These are phyloP conservation scores for Crocidura indochinensis DNA, from an alignment of 2,797 vertebrate genomes.

Conservation along the genomic window DNA sequence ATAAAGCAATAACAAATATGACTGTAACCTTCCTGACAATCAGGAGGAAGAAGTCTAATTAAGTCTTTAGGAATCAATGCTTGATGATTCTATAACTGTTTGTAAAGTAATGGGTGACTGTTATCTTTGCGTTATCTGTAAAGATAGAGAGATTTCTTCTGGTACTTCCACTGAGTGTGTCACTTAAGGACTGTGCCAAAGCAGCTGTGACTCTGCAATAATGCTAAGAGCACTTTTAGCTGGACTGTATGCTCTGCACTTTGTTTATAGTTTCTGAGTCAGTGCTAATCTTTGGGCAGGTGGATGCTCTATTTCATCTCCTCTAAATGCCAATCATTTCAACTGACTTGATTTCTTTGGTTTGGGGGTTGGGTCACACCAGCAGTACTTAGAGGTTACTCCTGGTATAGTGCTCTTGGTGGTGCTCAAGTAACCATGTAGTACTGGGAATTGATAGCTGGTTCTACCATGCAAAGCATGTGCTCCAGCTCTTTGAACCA, in stretches of 20 bases:
- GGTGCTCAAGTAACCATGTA: too few species aligned
- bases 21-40: conserved; percentile 5
- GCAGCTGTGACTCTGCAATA: neutral
- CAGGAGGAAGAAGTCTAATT: neutral
- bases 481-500: too few species aligned
- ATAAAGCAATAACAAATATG: neutral
- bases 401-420: too few species aligned
- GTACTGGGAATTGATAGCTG: too few species aligned
- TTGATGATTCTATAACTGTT: neutral
- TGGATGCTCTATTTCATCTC: neutral
- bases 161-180: neutral
- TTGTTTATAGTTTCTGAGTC: neutral
- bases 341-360: neutral
- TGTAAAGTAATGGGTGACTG: neutral
- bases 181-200: neutral
- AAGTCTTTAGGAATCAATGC: neutral
- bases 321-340: conserved; percentile 10
- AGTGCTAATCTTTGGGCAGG: neutral
- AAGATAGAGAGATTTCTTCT: neutral
- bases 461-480: too few species aligned
- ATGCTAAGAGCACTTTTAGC: too few species aligned
- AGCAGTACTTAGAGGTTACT: too few species aligned
- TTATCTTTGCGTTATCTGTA: neutral
- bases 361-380: too few species aligned
- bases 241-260: neutral